phyloP scores from a whole-genome alignment of 2,113 vertebrate species.

The Brachyistius frenatus region DNA sequence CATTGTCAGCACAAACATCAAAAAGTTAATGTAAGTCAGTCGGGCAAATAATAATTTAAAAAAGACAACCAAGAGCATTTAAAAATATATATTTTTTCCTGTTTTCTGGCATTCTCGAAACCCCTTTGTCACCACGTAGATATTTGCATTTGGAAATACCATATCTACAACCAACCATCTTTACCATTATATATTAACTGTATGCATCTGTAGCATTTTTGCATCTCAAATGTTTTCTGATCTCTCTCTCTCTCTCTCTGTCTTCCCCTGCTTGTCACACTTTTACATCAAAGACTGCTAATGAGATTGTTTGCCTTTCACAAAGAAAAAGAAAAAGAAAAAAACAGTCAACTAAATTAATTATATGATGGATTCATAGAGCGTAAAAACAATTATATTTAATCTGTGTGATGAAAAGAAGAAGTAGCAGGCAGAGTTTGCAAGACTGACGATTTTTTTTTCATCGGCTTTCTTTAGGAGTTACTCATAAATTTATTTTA shows the following conservation, averaged over 20 bases:
- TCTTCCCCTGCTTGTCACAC: not conserved
- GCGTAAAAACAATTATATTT: too few species aligned
- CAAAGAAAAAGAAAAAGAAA: too few species aligned
- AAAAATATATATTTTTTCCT: not conserved
- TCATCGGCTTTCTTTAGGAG: too few species aligned
- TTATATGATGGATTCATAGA: too few species aligned
- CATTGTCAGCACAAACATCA: not conserved
- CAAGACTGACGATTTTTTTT: too few species aligned
- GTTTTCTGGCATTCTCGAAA: not conserved
- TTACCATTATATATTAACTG: not conserved
- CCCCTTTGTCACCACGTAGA: not conserved
- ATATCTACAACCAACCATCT: too few species aligned
- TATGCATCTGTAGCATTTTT: not conserved
- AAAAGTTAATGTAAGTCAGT: not conserved
- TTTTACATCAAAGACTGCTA: not conserved
- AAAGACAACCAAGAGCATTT: not conserved
- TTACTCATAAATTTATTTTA: too few species aligned
- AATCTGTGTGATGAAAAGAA: too few species aligned
- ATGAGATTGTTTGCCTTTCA: not conserved
- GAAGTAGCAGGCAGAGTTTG: too few species aligned
- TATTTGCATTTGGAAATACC: too few species aligned
- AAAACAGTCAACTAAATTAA: too few species aligned
- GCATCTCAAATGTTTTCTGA: not conserved
- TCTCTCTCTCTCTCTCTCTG: not conserved
- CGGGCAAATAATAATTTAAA: not conserved